Evolutionary conservation across 1,140 invertebrate genomes (phyloP).

Genomic region (Aphelenchoides fujianensis): DNA sequence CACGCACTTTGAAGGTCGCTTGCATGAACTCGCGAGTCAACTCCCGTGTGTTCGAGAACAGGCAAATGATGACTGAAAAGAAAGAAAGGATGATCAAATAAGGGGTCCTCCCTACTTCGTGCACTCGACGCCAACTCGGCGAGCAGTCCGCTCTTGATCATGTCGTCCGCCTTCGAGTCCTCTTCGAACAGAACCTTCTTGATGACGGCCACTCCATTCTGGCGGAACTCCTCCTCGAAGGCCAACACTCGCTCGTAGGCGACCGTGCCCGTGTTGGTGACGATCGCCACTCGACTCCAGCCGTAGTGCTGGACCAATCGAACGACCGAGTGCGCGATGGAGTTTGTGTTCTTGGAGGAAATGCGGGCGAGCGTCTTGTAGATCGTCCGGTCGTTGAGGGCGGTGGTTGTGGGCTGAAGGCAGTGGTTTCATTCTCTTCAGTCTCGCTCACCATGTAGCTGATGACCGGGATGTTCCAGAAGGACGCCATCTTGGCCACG

Average conservation of each 20-base stretch:
- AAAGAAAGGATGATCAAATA: too few relatives aligned
- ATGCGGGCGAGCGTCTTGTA: conserved; percentile 59
- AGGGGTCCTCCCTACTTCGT: too few relatives aligned
- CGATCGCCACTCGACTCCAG: conserved; percentile 52
- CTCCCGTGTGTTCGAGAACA: conserved; percentile 59
- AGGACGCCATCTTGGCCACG: conserved; percentile 58
- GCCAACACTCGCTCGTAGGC: conserved; percentile 52
- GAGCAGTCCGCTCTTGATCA: conserved; percentile 45
- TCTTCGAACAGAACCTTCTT: conserved; percentile 60
- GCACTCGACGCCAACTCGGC: conserved; percentile 48
- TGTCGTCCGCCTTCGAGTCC: conserved; percentile 54
- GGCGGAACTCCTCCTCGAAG: conserved; percentile 56
- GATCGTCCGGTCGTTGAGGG: conserved; percentile 50
- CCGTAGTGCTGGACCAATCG: conserved; percentile 51
- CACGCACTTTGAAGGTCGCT: conserved; percentile 39
- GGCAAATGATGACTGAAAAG: conserved; percentile 57
- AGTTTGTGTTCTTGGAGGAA: conserved; percentile 59
- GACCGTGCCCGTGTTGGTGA: conserved; percentile 48
- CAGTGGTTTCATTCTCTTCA: too few relatives aligned
- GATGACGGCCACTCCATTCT: conserved; percentile 35
- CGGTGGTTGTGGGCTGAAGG: conserved; percentile 51
- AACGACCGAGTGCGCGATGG: conserved; percentile 44
- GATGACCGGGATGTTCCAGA: conserved; percentile 61
- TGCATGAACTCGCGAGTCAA: conserved; percentile 59
- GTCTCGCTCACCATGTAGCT: conserved; percentile 57